phyloP scores from a whole-genome alignment of 2,113 vertebrate genomes.

The Catharus fuscescens region DNA sequence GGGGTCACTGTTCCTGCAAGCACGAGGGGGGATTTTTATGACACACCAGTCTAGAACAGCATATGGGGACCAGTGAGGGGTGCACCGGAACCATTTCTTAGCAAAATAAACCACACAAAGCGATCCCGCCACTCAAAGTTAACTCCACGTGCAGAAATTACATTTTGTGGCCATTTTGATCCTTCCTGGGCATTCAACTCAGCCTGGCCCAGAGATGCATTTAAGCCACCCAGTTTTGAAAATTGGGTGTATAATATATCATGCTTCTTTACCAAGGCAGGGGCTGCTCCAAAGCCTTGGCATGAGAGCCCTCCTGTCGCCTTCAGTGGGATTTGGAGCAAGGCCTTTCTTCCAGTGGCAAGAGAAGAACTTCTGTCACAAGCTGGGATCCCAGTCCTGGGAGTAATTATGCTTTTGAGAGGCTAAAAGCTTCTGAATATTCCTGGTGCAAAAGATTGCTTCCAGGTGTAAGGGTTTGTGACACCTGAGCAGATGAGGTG shows the following conservation, averaged over 20 bases:
- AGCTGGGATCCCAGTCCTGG: not conserved
- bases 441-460: not conserved
- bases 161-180: not conserved
- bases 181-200: not conserved
- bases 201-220: not conserved
- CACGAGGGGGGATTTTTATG: not conserved
- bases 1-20: slow-evolving; percentile 8
- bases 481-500: not conserved
- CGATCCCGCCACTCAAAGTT: rapidly evolving
- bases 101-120: not conserved
- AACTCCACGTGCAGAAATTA: not conserved
- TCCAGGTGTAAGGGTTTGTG: not conserved
- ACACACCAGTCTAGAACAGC: slow-evolving; percentile 29
- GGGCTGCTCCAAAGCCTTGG: not conserved
- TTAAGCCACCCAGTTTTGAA: not conserved
- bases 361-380: not conserved
- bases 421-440: not conserved
- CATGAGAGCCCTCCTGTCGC: not conserved
- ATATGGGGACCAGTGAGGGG: slow-evolving; percentile 26
- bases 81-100: not conserved
- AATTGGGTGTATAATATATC: not conserved
- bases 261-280: not conserved
- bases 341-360: not conserved
- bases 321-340: not conserved
- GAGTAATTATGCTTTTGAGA: not conserved